A percentile compares a stretch with the other conserved stretches of the same genome.
Conservation (phyloP, 2,888 invertebrate genomes). For the Craniophora ligustri region DNA sequence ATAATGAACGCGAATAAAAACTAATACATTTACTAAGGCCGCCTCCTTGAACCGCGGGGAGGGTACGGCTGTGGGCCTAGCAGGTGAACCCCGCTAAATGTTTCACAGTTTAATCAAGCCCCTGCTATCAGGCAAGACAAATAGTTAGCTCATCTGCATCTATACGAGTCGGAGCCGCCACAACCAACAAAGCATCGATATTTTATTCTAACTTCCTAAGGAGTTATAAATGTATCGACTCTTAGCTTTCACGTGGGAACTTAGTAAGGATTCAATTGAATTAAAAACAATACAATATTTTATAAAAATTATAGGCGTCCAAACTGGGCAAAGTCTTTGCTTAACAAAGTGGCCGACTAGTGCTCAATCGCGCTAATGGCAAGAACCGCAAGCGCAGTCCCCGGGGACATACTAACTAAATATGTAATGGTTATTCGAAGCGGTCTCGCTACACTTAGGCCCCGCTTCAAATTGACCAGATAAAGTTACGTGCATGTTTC, state of each 20-base stretch:
- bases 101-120: slow-evolving; percentile 87
- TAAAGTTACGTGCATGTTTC: slow-evolving; percentile 61
- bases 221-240: slow-evolving; percentile 51
- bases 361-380: slow-evolving; percentile 85
- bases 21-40: slow-evolving; percentile 45
- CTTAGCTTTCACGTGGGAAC: slow-evolving; percentile 41
- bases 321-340: slow-evolving; percentile 52
- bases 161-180: slow-evolving; percentile 83
- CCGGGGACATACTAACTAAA: slow-evolving; percentile 81
- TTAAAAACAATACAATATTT: slow-evolving; percentile 21
- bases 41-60: slow-evolving; percentile 30
- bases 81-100: slow-evolving; percentile 81
- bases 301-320: slow-evolving; percentile 50
- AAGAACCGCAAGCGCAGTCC: slow-evolving; percentile 83
- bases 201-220: slow-evolving; percentile 72
- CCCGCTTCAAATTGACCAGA: slow-evolving; percentile 70
- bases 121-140: slow-evolving; percentile 86
- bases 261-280: slow-evolving; percentile 24
- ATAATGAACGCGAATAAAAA: slow-evolving; percentile 43
- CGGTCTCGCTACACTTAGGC: slow-evolving; percentile 73
- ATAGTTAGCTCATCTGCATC: slow-evolving; percentile 88
- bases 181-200: slow-evolving; percentile 80
- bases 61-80: slow-evolving; percentile 61
- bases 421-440: slow-evolving; percentile 82
- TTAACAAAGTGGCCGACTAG: slow-evolving; percentile 61